Evolutionary conservation across 2,888 invertebrate species (phyloP).

Genomic region (Sarcophaga subvicina): DNA sequence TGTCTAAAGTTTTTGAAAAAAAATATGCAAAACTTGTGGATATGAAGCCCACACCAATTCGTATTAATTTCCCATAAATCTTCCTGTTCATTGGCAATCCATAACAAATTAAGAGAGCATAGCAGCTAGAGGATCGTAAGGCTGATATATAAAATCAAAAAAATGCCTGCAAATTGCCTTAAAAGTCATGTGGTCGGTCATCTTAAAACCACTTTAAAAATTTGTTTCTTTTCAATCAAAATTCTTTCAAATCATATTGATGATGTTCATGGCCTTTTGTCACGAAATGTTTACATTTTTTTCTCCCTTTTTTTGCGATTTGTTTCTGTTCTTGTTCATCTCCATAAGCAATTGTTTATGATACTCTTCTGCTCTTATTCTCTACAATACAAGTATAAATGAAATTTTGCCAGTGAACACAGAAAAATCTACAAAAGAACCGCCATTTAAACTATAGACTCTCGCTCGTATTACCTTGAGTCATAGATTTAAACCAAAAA

Average conservation of each 20-base stretch:
- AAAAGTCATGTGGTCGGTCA: no score
- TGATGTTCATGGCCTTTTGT: conserved; percentile 44
- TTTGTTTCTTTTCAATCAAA: conserved; percentile 16
- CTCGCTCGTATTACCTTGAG: conserved; percentile 45
- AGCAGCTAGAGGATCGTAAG: no score
- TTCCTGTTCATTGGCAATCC: no score
- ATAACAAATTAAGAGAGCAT: no score
- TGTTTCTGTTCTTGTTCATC: no score
- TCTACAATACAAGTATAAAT: neutral
- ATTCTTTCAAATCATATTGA: conserved; percentile 29
- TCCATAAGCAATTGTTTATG: no score
- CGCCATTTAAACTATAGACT: conserved; percentile 40
- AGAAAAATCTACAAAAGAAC: conserved; percentile 48
- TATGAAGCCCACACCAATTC: no score
- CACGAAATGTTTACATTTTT: conserved; percentile 44
- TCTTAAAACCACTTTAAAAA: neutral
- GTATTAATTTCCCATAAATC: no score
- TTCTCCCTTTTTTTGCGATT: neutral
- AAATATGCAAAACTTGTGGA: no score
- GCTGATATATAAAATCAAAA: no score
- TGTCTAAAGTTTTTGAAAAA: no score
- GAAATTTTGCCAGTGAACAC: neutral
- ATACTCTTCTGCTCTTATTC: neutral
- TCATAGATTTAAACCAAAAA: conserved; percentile 24
- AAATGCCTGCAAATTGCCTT: no score